Evolutionary conservation across 2,888 invertebrate species (phyloP).

Genomic region (Luffia ferchaultella): DNA sequence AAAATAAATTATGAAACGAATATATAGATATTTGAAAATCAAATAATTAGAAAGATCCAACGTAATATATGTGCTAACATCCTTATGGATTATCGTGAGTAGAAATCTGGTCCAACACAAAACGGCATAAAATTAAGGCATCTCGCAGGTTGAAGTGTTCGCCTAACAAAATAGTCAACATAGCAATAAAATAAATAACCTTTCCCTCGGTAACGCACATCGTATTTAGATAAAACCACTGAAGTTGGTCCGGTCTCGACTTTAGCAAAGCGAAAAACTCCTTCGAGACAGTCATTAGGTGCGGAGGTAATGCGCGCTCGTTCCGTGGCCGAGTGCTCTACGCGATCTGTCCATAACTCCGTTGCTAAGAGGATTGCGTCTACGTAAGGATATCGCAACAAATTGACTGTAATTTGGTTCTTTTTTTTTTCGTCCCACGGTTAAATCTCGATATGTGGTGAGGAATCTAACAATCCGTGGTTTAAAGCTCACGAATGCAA

Average conservation of each 20-base stretch:
- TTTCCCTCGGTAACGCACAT: not conserved
- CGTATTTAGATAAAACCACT: not conserved
- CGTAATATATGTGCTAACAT: no score
- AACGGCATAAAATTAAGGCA: no score
- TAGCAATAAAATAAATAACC: not conserved
- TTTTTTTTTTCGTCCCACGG: conserved; percentile 49
- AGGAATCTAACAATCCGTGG: not conserved
- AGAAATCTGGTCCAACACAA: no score
- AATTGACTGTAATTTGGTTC: conserved; percentile 58
- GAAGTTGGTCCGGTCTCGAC: no score
- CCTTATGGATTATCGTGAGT: no score
- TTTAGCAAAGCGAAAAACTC: not conserved
- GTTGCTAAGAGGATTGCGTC: conserved; percentile 47
- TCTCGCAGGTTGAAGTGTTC: no score
- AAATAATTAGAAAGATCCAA: no score
- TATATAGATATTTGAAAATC: no score
- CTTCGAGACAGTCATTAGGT: conserved; percentile 45
- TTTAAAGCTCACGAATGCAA: conserved; percentile 15
- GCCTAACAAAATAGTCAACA: not conserved
- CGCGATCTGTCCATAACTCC: conserved; percentile 23
- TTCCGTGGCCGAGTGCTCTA: conserved; percentile 2
- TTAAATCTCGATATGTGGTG: not conserved
- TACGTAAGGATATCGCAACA: conserved; percentile 55
- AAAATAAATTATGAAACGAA: no score
- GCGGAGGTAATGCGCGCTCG: conserved; percentile 15